Conservation (phyloP, 2,797 vertebrate genomes). For the Pseudochirops cupreus region DNA sequence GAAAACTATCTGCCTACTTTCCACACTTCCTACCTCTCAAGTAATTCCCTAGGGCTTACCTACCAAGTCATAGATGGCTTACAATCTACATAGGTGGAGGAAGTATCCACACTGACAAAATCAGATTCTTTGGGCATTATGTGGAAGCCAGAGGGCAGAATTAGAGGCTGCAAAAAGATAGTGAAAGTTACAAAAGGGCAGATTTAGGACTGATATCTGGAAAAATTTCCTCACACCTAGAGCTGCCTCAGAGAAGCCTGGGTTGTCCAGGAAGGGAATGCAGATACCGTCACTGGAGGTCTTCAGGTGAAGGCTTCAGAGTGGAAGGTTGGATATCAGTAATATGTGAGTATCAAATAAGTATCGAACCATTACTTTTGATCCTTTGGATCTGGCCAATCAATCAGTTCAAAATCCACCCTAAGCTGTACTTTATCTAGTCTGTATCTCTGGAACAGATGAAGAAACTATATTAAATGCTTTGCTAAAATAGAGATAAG, state of each 20-base stretch:
- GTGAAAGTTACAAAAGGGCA: no score
- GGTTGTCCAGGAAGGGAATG: no score
- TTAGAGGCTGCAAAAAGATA: no score
- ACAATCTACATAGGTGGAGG: not conserved
- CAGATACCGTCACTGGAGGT: not conserved
- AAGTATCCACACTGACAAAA: not conserved
- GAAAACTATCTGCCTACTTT: not conserved
- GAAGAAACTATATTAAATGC: not conserved
- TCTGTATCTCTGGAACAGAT: not conserved
- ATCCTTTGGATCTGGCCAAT: not conserved
- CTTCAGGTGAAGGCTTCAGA: not conserved
- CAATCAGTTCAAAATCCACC: not conserved
- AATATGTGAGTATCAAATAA: not conserved
- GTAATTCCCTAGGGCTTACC: not conserved
- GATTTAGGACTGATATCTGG: no score
- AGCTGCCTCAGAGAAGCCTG: no score
- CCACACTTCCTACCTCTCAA: not conserved
- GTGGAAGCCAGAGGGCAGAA: no score
- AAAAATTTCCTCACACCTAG: no score
- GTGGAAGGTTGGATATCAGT: not conserved
- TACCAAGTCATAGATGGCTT: not conserved
- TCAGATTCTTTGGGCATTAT: not conserved
- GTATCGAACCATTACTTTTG: not conserved
- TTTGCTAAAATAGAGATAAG: not conserved
- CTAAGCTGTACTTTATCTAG: not conserved